A percentile compares a stretch with the other conserved stretches of the same genome.
Conservation (phyloP, 2,797 vertebrate genomes). For the Antrozous pallidus region DNA sequence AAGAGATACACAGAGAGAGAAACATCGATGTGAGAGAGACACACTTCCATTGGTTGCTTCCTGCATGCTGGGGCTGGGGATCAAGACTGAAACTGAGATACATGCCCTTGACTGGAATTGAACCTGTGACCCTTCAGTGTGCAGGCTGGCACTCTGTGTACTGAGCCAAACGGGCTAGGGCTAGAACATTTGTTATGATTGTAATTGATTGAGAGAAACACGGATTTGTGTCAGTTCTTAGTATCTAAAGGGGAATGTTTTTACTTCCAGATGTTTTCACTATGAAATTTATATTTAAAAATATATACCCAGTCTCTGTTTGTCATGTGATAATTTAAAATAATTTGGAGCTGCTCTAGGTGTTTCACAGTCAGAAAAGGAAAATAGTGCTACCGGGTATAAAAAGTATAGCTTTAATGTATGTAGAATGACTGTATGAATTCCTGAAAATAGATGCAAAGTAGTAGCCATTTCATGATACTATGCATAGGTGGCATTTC, state of each 20-base stretch:
- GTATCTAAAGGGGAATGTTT: neutral
- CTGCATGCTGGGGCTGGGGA: no score
- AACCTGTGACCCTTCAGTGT: no score
- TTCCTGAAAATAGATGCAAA: conserved; percentile 27
- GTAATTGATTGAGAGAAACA: neutral
- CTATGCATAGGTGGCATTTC: neutral
- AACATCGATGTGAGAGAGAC: no score
- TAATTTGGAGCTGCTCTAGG: conserved; percentile 8
- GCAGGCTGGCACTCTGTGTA: no score
- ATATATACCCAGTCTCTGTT: neutral
- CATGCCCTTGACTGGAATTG: no score
- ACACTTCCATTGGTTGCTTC: no score
- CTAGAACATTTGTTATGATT: neutral
- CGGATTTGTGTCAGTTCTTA: conserved; percentile 31
- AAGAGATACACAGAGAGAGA: no score
- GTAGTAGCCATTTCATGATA: conserved; percentile 12
- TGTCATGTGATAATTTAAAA: neutral
- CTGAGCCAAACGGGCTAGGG: no score
- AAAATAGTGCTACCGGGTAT: neutral
- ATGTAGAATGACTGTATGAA: neutral
- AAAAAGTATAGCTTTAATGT: conserved; percentile 1
- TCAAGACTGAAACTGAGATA: no score
- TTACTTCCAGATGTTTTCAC: conserved; percentile 10
- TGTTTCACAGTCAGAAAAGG: neutral
- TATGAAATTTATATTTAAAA: neutral